Base-by-base conservation (phyloP, 2,113 vertebrate genomes). In the Crotalus horridus region DNA sequence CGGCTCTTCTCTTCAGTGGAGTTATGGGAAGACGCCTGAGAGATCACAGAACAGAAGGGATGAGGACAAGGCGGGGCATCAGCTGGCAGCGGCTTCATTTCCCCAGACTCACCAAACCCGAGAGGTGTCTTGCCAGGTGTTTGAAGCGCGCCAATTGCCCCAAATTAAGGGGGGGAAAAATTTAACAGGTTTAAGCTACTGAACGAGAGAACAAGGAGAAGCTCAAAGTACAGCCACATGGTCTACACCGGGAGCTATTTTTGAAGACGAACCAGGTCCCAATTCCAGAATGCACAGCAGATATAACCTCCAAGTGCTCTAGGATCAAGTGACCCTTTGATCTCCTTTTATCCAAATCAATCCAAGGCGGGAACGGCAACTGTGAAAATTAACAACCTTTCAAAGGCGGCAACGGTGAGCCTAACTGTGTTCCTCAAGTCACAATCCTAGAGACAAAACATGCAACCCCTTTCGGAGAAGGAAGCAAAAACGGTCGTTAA, bases 1-100 rank as follows among this genome's bases (percentile, higher is more conserved):
- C 97, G 97, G 91, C 95, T 98, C 97, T 98, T 98, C 95, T 98
- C 98, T 96, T 98, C 98, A 91, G 81, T 96, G 95, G 97, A 98
- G 96, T 95, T 98, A 96, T 98, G 98, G 91, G 98, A 97, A 95
- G 97, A 98, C 0, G 97, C 96, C 99, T 99, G 97, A 96, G 96
- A 96, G 95, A 96, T 96, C 93, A 96, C 43, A 97, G 96, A 96
- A 97, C 89, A 97, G 96, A 96, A 96, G 95, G 95, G 89, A 95
- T 96, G 94, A 96, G 95, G 95, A 94, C 96, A 92, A 94, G 95
- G 94, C 93, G 91, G 85, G 91, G 94, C 94, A 91, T 61, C 86
- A 95, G 56, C 74, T 13, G 74, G 55, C 74, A 86, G 55, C 5
- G 74, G 33, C 39, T 53, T 29, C 39, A 39, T 59, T 85, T 58